Percentiles rank a stretch among this genome's conserved stretches.
phyloP scores from a whole-genome alignment of 2,888 invertebrate species.

The Chrysotoxum bicinctum region DNA sequence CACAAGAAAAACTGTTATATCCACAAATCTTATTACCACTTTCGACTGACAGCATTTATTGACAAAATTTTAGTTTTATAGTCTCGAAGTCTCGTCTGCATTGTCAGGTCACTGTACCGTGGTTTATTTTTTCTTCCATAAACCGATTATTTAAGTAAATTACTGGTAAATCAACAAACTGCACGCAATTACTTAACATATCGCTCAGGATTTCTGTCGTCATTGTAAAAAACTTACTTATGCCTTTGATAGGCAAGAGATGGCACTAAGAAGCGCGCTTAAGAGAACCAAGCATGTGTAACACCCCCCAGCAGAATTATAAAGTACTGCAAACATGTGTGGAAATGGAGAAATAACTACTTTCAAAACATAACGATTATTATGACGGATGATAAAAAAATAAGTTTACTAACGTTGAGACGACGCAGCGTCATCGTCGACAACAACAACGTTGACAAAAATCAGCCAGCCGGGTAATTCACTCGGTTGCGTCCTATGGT shows the following conservation, averaged over 20 bases:
- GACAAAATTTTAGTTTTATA: constrained; percentile 56
- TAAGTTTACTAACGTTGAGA: constrained; percentile 17
- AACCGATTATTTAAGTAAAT: constrained; percentile 77
- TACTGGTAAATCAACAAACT: constrained; percentile 67
- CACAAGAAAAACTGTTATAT: neutral
- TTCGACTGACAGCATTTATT: constrained; percentile 47
- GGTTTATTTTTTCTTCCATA: constrained; percentile 48
- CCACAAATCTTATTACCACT: constrained; percentile 36
- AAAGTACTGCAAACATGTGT: constrained; percentile 32
- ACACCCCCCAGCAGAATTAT: constrained; percentile 14
- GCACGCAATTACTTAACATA: constrained; percentile 69
- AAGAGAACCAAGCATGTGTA: constrained; percentile 60
- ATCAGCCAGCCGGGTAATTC: constrained; percentile 61
- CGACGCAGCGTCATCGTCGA: neutral
- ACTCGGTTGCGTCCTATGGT: constrained; percentile 43
- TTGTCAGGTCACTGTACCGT: constrained; percentile 57
- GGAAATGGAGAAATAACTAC: constrained; percentile 59
- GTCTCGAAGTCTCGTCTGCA: constrained; percentile 45
- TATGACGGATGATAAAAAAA: constrained; percentile 34
- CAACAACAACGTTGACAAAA: constrained; percentile 23
- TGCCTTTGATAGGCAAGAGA: constrained; percentile 18
- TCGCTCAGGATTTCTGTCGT: constrained; percentile 49
- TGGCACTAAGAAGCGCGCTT: constrained; percentile 30
- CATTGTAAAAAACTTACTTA: constrained; percentile 19
- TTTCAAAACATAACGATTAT: constrained; percentile 39